Evolutionary conservation across 2,797 vertebrate genomes (phyloP), one percentile per base, ranked within the genome.

Genomic region (Lagothrix lagotricha): DNA sequence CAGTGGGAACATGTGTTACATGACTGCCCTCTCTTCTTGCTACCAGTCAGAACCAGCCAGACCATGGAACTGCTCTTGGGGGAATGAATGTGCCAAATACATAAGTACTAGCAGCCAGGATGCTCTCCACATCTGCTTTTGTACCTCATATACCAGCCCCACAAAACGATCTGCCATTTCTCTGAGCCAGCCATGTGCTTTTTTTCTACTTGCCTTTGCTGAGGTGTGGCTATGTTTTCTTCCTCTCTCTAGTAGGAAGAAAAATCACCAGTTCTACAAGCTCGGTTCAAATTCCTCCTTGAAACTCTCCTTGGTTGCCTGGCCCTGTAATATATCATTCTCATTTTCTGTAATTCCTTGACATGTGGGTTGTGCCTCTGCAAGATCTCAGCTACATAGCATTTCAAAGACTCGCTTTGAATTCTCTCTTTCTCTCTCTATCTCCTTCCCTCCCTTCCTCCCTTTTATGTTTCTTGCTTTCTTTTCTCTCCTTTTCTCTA

Each of bases 201-300:
- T 88, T 46, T 79, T 93, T 86, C 89, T 80, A 17, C 36, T 83
- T 80, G 17, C 7, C 11, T 76, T 75, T 83, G 30, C 28, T 90
- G 10, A 81, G 46, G 39, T 10, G 52, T n/a, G 22, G 57, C 30
- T 81, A 2, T 90, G 28, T 90, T 90, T 75, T 28, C 70, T 6
- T 87, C 87, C 20, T 89, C 44, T 95, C 93, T 89, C 20, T 57
- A 19, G 39, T 36, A 73, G 58, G 22, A 73, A 72, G 95, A 72
- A 96, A 36, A 67, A 58, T 50, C 73, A 30, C 17, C 48, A 57
- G 79, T 80, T 96, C 75, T 95, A 41, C 24, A 83, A 84, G 81
- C 61, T 92, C 20, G 28, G n/a, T 94, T 93, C 83, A 58, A 0
- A 91, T 88, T 82, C 19, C 17, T 81, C 57, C 57, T 94, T 48